A percentile compares a stretch with the other conserved stretches of the same genome.
Conservation (phyloP, 2,113 vertebrate species). For the Mustela lutreola region DNA sequence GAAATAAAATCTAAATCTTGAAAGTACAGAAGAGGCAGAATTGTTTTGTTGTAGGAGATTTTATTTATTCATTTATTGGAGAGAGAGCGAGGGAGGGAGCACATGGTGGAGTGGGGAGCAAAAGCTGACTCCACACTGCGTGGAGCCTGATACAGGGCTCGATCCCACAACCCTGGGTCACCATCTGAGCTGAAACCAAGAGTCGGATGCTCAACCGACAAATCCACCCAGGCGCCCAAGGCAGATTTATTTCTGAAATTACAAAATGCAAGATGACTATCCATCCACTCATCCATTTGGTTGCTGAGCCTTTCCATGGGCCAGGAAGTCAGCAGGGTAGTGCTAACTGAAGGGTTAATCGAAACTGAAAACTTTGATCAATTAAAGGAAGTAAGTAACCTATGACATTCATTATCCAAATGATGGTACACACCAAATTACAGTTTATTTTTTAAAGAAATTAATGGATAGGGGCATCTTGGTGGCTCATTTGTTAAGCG, state of each 20-base stretch:
- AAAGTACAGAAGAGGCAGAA: background rate
- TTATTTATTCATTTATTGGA: background rate
- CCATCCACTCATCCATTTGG: background rate
- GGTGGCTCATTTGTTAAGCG: too few relatives aligned
- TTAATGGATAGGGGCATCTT: background rate
- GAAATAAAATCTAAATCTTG: constrained; percentile 41
- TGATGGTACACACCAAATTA: background rate
- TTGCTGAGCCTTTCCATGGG: background rate
- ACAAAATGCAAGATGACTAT: background rate
- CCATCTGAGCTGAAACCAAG: background rate
- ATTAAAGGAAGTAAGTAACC: background rate
- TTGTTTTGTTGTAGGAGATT: background rate
- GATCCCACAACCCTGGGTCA: background rate
- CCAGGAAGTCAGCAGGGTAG: background rate
- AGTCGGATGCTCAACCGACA: background rate
- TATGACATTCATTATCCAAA: constrained; percentile 37
- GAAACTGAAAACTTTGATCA: background rate
- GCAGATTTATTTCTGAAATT: constrained; percentile 25
- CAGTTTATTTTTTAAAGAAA: constrained; percentile 45
- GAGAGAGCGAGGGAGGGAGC: background rate
- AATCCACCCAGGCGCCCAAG: background rate
- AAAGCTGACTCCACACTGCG: background rate
- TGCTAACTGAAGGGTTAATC: constrained; percentile 21
- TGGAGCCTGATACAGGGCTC: background rate
- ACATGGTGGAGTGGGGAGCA: background rate